phyloP scores from a whole-genome alignment of 64 coral and sea anemone genomes.

The Montipora capricornis region DNA sequence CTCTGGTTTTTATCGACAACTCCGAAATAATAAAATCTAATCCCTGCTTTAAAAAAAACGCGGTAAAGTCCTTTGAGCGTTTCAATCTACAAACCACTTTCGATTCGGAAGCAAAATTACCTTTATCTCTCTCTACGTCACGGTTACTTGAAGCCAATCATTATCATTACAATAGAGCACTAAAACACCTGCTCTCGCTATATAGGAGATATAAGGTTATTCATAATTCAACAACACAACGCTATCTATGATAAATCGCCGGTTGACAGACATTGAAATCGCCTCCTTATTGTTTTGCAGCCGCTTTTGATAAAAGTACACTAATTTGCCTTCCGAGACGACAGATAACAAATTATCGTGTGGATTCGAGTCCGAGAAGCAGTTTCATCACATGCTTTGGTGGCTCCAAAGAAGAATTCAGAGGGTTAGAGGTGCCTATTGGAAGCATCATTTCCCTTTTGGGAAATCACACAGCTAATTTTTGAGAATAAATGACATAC shows the following conservation, averaged over 20 bases:
- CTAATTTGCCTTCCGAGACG: constrained; percentile 21
- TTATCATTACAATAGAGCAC: neutral
- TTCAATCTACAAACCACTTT: neutral
- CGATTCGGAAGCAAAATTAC: constrained; percentile 35
- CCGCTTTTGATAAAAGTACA: constrained; percentile 8
- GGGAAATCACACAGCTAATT: neutral
- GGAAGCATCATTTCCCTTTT: neutral
- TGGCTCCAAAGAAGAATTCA: neutral
- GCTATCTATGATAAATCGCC: constrained; percentile 48
- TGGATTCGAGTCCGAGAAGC: neutral
- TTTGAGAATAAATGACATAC: neutral
- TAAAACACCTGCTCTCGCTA: constrained; percentile 3
- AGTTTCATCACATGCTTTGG: neutral
- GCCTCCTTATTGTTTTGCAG: neutral
- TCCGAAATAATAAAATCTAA: neutral
- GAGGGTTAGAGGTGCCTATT: neutral
- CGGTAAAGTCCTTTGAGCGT: constrained; percentile 4
- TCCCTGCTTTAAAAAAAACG: neutral
- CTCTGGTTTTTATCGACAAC: neutral
- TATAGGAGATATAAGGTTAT: constrained; percentile 4
- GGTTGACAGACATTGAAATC: constrained; percentile 4
- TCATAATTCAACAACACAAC: constrained; percentile 44
- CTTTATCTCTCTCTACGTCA: constrained; percentile 19
- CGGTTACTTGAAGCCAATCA: neutral
- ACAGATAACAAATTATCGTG: neutral